A percentile compares a stretch with the other conserved stretches of the same genome.
Conservation (phyloP, 2,888 invertebrate species). For the Spilosoma lubricipeda region DNA sequence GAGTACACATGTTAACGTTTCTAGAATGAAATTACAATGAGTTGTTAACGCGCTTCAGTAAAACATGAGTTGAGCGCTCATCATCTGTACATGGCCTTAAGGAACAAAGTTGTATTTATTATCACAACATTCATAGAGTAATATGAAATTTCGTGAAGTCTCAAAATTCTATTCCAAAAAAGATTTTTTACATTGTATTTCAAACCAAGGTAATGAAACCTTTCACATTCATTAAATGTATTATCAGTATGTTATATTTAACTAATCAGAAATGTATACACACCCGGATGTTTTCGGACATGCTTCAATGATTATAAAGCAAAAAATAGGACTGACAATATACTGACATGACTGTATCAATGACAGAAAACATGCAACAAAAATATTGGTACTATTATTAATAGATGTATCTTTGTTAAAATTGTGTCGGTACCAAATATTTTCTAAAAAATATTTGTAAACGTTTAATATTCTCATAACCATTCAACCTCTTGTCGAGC, state of each 20-base stretch:
- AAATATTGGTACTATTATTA: neutral
- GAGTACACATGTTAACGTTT: too few relatives aligned
- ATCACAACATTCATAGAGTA: too few relatives aligned
- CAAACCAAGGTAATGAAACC: neutral
- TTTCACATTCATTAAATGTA: neutral
- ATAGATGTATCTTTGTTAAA: too few relatives aligned
- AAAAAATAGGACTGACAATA: conserved; percentile 13
- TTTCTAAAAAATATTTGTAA: neutral
- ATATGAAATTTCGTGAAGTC: too few relatives aligned
- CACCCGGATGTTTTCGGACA: conserved; percentile 17
- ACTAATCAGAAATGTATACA: neutral
- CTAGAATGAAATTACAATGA: too few relatives aligned
- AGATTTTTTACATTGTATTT: neutral
- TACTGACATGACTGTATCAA: neutral
- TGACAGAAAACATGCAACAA: neutral
- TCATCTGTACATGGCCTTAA: too few relatives aligned
- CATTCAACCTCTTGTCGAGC: neutral
- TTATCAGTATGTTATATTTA: neutral
- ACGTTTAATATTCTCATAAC: neutral
- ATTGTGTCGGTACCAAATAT: neutral
- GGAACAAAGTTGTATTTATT: too few relatives aligned
- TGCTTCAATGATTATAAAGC: conserved; percentile 12
- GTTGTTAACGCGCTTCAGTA: too few relatives aligned
- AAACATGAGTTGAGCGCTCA: too few relatives aligned
- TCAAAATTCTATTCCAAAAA: too few relatives aligned